These are phyloP conservation scores for Lepus oiostolus DNA, from an alignment of 2,797 vertebrate species.

Conservation along the genomic window DNA sequence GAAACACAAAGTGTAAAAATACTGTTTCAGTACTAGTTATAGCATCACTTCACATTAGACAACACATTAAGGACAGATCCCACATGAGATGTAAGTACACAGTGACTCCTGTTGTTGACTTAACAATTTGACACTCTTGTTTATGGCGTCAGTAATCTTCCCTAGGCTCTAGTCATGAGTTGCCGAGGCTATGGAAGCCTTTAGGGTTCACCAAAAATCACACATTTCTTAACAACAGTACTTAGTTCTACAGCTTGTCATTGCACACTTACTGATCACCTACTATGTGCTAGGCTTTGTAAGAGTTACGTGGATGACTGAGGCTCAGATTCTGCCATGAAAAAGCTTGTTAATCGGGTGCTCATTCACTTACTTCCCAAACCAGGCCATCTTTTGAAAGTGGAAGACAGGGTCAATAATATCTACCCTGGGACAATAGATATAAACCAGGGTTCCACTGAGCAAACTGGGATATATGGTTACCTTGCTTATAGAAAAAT, in stretches of 20 bases:
- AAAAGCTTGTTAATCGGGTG: not conserved
- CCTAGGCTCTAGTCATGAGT: no score
- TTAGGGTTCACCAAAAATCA: not conserved
- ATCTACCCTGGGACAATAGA: not conserved
- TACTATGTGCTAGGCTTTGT: not conserved
- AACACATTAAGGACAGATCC: no score
- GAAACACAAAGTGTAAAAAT: no score
- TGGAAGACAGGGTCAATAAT: not conserved
- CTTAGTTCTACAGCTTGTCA: slow-evolving; percentile 10
- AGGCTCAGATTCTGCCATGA: not conserved
- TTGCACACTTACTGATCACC: not conserved
- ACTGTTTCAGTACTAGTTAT: no score
- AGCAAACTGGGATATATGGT: not conserved
- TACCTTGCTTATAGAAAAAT: not conserved
- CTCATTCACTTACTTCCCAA: not conserved
- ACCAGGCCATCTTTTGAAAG: slow-evolving; percentile 13
- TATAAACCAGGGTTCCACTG: not conserved
- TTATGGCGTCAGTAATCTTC: no score
- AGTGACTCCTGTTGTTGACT: no score
- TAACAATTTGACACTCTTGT: no score
- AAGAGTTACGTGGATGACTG: not conserved
- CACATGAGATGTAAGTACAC: no score
- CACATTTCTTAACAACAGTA: not conserved
- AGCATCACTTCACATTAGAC: no score
- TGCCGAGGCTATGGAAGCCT: no score